Evolutionary conservation across 1,140 invertebrate species (phyloP), one percentile per base, ranked within the genome.

Genomic region (Vollenhovia emeryi): DNA sequence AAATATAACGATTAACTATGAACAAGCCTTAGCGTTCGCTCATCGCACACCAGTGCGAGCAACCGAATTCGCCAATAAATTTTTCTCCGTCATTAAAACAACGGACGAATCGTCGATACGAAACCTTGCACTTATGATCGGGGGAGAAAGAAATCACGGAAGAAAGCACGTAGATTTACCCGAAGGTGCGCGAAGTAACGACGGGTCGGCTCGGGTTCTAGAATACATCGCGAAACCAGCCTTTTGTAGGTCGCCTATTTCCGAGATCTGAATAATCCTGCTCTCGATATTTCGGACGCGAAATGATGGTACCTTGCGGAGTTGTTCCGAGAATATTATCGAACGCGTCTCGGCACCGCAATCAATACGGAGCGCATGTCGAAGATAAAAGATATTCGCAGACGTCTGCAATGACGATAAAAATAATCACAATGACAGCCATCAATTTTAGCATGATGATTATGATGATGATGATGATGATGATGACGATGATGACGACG

Each of bases 191-290:
- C 30, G 21, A 79, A 27, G 18, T 9, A 13, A 74, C 3, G 40
- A 30, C 2, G 21, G 2, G 15, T 43, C 59, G 40, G 33, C 30
- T 52, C 21, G 48, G 18, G 45, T 21, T 86, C 30, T 64, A 80
- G 27, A 40, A 68, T 60, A n/a, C n/a, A 59, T 55, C 50, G 43
- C 55, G 24, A 88, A 89, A 86, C 40, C 82, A 68, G 52, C 43
- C 88, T 69, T 89, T 89, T 84, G 57, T 89, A 89, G 85, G 87
- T 89, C 85, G 57, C 36, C 60, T 89, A 89, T 89, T 89, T 85
- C n/a, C 73, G 18, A 73, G 73, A 48, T 71, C 55, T 36, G 86
- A 75, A 59, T 55, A 84, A 89, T 68, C 15, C 33, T 85, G 55
- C 69, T 71, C 83, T 60, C 59, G 66, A 79, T 78, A 88, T 88